Evolutionary conservation across 2,113 vertebrate genomes (phyloP), one percentile per base, ranked within the genome.

Genomic region (Empidonax alnorum): DNA sequence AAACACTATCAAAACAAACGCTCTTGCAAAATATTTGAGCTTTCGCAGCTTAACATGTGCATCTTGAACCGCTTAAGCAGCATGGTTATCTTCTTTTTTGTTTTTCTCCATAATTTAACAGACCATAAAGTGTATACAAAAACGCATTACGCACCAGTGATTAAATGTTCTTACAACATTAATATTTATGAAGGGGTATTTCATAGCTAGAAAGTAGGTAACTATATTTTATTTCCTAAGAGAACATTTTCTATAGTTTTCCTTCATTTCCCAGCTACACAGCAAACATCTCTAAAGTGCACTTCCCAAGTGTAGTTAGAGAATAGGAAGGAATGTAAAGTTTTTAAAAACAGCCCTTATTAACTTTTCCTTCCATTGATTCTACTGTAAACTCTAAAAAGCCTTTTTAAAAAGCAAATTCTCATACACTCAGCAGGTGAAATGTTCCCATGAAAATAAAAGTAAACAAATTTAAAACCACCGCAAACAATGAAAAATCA

Each of bases 341-440:
- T 98, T 96, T 96, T 98, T 98, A 98, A 98, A 98, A 98, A 98
- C 98, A 98, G 98, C 98, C 98, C 98, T 98, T 98, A 98, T 97
- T 98, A 98, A 98, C 97, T 98, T 97, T 98, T 98, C 97, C 98
- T 98, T 98, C 98, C 98, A 85, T 97, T 97, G 89, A 97, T 97
- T 97, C 98, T 98, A 98, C 96, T 98, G 98, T 98, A 98, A 98
- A 98, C 98, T 97, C 98, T 98, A 97, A 98, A 97, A 98, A 97
- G 96, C 97, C 98, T 98, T 98, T 97, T 96, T 90, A 97, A 97
- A 98, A 98, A 98, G 96, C 96, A 98, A 97, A 95, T 96, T 97
- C 96, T 97, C 94, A 96, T 95, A 98, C 97, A 98, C 96, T 98
- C 97, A 97, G 97, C 96, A 76, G 95, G 95, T 98, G 97, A 98